A percentile compares a stretch with the other conserved stretches of the same genome.
phyloP scores from a whole-genome alignment of 2,888 invertebrate species.

The Ormyrus thymus region DNA sequence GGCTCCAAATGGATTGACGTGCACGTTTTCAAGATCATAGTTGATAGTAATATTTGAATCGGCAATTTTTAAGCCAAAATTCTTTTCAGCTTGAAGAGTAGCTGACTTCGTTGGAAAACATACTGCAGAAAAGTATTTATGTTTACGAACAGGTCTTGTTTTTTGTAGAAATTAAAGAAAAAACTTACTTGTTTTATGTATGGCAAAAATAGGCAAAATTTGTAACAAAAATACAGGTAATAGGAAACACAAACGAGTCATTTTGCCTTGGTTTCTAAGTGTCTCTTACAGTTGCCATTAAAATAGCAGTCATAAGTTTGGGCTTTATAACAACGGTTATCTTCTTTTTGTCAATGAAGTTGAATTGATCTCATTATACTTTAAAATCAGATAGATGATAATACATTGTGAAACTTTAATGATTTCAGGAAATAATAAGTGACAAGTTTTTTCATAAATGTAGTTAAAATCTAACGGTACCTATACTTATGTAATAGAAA shows the following conservation, averaged over 20 bases:
- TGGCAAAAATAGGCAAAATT: neutral
- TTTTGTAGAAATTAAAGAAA: neutral
- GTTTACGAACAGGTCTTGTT: neutral
- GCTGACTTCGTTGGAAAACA: neutral
- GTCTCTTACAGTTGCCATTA: neutral
- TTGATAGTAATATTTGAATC: too few species aligned
- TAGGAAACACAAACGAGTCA: neutral
- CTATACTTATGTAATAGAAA: too few species aligned
- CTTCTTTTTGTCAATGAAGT: constrained; percentile 1
- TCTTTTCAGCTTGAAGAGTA: too few species aligned
- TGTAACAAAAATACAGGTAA: neutral
- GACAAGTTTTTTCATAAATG: too few species aligned
- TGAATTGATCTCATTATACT: constrained; percentile 15
- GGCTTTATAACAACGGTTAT: constrained; percentile 32
- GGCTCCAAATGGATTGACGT: too few species aligned
- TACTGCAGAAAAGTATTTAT: neutral
- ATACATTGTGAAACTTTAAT: neutral
- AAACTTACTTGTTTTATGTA: constrained; percentile 3
- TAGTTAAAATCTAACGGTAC: too few species aligned
- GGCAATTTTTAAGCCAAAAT: too few species aligned
- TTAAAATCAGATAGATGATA: constrained; percentile 7
- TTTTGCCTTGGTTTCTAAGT: neutral
- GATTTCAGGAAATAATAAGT: too few species aligned
- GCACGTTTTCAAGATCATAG: too few species aligned
- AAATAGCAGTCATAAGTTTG: neutral